Base-by-base conservation (phyloP, 2,113 vertebrate genomes). In the Potamarius usumacintae region DNA sequence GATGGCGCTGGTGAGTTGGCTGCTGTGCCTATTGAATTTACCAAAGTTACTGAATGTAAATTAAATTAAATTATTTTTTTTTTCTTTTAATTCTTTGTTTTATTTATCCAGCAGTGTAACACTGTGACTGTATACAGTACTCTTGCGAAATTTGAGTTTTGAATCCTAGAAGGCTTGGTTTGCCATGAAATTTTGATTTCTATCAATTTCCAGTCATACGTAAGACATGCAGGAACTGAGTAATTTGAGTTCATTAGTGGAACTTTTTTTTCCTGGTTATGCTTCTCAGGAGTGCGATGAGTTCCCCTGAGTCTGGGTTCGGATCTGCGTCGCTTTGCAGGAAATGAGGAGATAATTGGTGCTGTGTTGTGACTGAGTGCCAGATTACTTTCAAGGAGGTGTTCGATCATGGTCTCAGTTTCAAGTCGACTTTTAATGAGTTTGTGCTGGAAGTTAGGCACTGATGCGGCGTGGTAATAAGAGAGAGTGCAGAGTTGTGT, bases 291-390 rank as follows among this genome's bases (percentile, higher is more conserved):
- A 86, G 7, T 22, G 57, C 22, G 34, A 63, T 60, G 34, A 78
- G 85, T n/a, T 48, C 60, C 60, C 42, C 11, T 17, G 62, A 71
- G 83, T 34, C 82, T 58, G 27, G 63, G 85, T 81, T 65, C 52
- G 48, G 81, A 83, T 77, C 69, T 76, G 50, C 60, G 27, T 30
- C 86, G 72, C 58, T 42, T 83, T 25, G 69, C 58, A 77, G 86
- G 80, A 76, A 87, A 83, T 53, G 80, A 83, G 86, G 65, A 87
- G 85, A 87, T 87, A 87, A 87, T 83, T 87, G 86, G 50, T 53
- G 55, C 71, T 30, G 57, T 74, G 69, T 83, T 78, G 85, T 67
- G 85, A 82, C 77, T 80, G 85, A 67, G 85, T 76, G 86, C 86
- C 80, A 74, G 67, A 87, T 87, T 83, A 62, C 71, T 83, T 74